Conservation (phyloP, 2,888 invertebrate species). For the Pteria penguin region DNA sequence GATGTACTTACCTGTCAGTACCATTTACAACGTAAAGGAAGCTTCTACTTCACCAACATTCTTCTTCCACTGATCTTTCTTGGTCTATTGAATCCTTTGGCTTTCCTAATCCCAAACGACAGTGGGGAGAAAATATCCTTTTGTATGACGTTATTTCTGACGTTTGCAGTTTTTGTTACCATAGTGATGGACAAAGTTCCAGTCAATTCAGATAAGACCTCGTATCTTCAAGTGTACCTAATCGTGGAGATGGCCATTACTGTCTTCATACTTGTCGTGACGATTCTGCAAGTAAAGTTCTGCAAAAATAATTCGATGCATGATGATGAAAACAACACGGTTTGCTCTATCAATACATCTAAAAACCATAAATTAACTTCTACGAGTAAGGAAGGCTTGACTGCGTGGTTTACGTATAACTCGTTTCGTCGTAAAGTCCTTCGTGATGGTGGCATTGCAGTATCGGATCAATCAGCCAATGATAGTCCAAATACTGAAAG, state of each 20-base stretch:
- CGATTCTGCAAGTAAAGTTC: no score
- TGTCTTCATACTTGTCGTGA: not conserved
- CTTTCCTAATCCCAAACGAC: not conserved
- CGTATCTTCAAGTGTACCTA: not conserved
- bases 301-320: no score
- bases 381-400: no score
- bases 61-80: not conserved
- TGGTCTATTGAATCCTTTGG: not conserved
- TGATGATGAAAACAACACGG: no score
- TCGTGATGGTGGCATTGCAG: no score
- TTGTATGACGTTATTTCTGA: not conserved
- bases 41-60: not conserved
- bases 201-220: not conserved
- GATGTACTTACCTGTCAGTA: not conserved
- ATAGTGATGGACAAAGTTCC: not conserved
- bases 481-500: no score
- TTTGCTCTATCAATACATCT: no score
- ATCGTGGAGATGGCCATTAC: not conserved
- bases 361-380: no score
- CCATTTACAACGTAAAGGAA: not conserved
- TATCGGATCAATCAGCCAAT: no score
- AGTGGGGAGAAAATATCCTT: not conserved
- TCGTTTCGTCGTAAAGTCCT: no score
- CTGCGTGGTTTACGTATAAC: no score
- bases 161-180: not conserved